Base-by-base conservation (phyloP, 1,140 invertebrate genomes). In the Saccostrea echinata region DNA sequence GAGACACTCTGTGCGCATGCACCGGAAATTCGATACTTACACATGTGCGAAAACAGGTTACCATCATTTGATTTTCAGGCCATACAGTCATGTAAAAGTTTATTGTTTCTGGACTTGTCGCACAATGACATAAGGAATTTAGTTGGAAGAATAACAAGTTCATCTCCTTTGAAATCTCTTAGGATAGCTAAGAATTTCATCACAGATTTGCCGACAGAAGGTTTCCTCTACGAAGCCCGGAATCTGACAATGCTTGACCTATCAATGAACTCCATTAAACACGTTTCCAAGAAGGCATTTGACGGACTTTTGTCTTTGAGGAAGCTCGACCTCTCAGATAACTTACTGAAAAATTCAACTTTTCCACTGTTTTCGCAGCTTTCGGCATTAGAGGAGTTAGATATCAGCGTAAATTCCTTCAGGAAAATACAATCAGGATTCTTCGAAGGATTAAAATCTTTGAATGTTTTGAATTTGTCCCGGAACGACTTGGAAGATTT, bases 171-270 rank as follows among this genome's bases (percentile, higher is more conserved):
- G n/a, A 16, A n/a, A 16, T 53, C 53, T 64, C 61, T 87, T 1
- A 82, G 9, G 82, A 27, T 87, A 16, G 24, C 53, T 0, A 57
- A 83, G 55, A 87, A 87, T 51, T 51, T 57, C 24, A 55, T 87
- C 16, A 82, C 18, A 0, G 33, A 55, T 24, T 18, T 87, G 0
- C 18, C 52, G 24, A 61, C 30, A 16, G 27, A 68, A n/a, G 61
- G 61, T 43, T 61, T 87, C 53, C 53, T 55, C 11, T 27, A 27
- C 1, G 81, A 35, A 11, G 81, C 81, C 0, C 27, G n/a, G 0
- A 84, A 84, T 80, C 27, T 89, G 18, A 55, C 55, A n/a, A 57
- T 11, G 55, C 61, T 89, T n/a, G 84, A 86, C 81, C 52, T 89
- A 52, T 86, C 85, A 9, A 80, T 84, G 35, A 89, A 89, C 51